Evolutionary conservation across 2,888 invertebrate species (phyloP).

Genomic region (Crossocerus cetratus): DNA sequence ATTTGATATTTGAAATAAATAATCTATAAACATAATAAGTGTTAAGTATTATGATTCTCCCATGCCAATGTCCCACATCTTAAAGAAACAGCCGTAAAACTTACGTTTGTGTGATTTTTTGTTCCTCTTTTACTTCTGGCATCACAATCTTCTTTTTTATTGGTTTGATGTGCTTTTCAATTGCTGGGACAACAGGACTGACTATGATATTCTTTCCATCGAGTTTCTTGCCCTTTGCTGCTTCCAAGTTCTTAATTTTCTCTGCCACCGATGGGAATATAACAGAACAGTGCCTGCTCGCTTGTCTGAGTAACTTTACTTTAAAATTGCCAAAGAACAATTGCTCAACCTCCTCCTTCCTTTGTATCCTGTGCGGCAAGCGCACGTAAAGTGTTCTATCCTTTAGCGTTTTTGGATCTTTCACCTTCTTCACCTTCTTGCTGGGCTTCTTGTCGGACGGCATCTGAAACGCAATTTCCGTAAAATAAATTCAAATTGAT

Average conservation of each 20-base stretch:
- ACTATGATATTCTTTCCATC: constrained; percentile 60
- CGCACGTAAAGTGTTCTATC: constrained; percentile 64
- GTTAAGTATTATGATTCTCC: not conserved
- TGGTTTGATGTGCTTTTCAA: constrained; percentile 30
- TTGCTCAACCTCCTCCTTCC: constrained; percentile 55
- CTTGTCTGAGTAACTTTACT: constrained; percentile 65
- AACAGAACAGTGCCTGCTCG: constrained; percentile 64
- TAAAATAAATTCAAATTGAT: too few relatives aligned
- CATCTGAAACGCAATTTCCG: not conserved
- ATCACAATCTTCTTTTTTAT: constrained; percentile 54
- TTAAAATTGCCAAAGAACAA: constrained; percentile 62
- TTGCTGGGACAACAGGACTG: constrained; percentile 28
- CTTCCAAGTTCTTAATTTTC: constrained; percentile 60
- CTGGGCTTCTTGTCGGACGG: not conserved
- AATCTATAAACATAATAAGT: constrained; percentile 52
- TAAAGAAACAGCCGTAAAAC: constrained; percentile 20
- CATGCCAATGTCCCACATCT: constrained; percentile 1
- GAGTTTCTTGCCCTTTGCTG: constrained; percentile 46
- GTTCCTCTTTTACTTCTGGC: constrained; percentile 47
- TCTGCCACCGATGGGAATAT: constrained; percentile 61
- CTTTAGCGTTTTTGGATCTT: constrained; percentile 32
- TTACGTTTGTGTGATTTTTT: constrained; percentile 60
- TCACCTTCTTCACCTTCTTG: not conserved
- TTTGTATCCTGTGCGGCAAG: constrained; percentile 64
- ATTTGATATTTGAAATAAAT: constrained; percentile 62